phyloP scores from a whole-genome alignment of 2,113 vertebrate species.

The Falco punctatus region DNA sequence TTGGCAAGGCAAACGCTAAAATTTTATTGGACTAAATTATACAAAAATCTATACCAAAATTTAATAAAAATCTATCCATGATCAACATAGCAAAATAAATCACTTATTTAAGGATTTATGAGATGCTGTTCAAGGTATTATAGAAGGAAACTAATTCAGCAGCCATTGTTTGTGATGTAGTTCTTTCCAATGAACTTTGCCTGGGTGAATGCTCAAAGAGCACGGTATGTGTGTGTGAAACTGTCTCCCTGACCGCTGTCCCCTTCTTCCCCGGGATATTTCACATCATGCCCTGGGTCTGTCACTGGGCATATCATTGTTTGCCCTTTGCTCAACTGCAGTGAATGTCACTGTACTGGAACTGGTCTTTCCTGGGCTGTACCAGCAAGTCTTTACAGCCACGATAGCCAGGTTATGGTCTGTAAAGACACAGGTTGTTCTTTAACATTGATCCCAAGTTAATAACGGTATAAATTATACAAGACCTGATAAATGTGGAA shows the following conservation, averaged over 20 bases:
- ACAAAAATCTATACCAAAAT: not conserved
- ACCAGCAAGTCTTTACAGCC: not conserved
- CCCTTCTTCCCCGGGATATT: not conserved
- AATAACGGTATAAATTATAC: not conserved
- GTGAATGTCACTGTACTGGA: not conserved
- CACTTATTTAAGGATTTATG: not conserved
- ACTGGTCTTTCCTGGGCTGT: not conserved
- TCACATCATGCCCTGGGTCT: not conserved
- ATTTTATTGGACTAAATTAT: not conserved
- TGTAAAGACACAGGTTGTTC: rapidly evolving
- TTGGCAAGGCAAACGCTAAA: not conserved
- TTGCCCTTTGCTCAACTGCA: not conserved
- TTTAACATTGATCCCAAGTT: not conserved
- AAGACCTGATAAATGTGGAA: not conserved
- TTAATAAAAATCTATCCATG: not conserved
- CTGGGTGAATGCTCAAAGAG: not conserved
- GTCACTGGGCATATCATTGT: not conserved
- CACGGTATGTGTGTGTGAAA: rapidly evolving
- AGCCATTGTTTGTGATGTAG: not conserved
- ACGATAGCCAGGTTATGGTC: not conserved
- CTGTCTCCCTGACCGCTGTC: not conserved
- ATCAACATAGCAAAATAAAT: not conserved
- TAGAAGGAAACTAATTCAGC: not conserved
- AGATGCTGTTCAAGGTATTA: not conserved
- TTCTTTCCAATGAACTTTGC: not conserved